phyloP scores from a whole-genome alignment of 2,888 invertebrate species.

The Xestia rhomboidea region DNA sequence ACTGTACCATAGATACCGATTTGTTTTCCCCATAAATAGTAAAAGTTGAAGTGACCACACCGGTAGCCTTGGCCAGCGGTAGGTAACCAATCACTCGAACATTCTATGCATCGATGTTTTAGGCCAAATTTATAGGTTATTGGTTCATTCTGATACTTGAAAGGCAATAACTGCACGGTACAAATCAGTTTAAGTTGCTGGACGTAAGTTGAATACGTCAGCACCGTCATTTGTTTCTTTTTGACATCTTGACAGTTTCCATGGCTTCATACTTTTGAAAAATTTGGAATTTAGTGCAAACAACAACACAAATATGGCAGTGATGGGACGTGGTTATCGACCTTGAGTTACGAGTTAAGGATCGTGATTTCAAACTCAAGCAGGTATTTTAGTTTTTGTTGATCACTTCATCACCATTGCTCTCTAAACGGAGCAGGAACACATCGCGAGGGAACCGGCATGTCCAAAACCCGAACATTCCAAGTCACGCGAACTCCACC shows the following conservation, averaged over 20 bases:
- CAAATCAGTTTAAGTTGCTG: neutral
- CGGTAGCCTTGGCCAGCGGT: conserved; percentile 52
- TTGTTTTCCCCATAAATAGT: conserved; percentile 59
- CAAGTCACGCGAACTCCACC: neutral
- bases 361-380: neutral
- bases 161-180: neutral
- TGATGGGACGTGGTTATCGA: neutral
- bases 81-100: conserved; percentile 50
- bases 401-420: neutral
- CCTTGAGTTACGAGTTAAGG: neutral
- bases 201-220: neutral
- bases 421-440: neutral
- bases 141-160: conserved; percentile 2
- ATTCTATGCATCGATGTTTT: conserved; percentile 51
- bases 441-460: neutral
- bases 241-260: neutral
- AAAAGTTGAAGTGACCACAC: conserved; percentile 58
- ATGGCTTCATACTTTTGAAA: neutral
- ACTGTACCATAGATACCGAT: neutral
- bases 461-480: neutral
- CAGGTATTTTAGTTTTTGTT: neutral
- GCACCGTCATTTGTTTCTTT: neutral
- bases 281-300: neutral
- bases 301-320: neutral
- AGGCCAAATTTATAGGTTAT: conserved; percentile 48